Conservation (phyloP, 2,888 invertebrate species). For the Parnassius orleans region DNA sequence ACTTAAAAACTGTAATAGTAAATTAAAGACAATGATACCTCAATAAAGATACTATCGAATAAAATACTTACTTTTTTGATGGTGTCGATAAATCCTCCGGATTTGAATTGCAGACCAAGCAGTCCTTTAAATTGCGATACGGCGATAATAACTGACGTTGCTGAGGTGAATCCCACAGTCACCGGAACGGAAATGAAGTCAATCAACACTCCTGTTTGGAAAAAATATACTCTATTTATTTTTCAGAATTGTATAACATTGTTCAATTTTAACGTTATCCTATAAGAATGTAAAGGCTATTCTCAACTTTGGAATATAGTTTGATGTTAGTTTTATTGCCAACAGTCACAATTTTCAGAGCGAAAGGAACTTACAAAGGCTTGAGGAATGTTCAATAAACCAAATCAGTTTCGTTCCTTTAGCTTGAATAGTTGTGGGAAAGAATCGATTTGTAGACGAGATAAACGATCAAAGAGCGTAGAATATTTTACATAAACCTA, state of each 20-base stretch:
- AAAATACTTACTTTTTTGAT: conserved; percentile 75
- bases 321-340: not conserved
- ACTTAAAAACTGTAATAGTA: too few relatives aligned
- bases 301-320: not conserved
- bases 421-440: conserved; percentile 21
- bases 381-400: conserved; percentile 24
- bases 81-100: conserved; percentile 88
- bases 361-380: conserved; percentile 17
- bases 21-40: too few relatives aligned
- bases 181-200: conserved; percentile 95
- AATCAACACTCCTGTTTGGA: conserved; percentile 86
- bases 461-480: not conserved
- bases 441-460: conserved; percentile 16
- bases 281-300: conserved; percentile 1
- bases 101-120: conserved; percentile 86
- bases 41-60: too few relatives aligned
- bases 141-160: conserved; percentile 94
- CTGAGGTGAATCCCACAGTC: conserved; percentile 94
- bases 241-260: not conserved
- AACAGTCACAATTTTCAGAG: conserved; percentile 12
- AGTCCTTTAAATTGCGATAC: conserved; percentile 89
- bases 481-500: not conserved
- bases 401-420: conserved; percentile 20
- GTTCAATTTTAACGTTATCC: not conserved
- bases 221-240: conserved; percentile 2